These are phyloP conservation scores for Ceyx erithaca DNA, from an alignment of 2,797 vertebrate genomes.

Conservation along the genomic window DNA sequence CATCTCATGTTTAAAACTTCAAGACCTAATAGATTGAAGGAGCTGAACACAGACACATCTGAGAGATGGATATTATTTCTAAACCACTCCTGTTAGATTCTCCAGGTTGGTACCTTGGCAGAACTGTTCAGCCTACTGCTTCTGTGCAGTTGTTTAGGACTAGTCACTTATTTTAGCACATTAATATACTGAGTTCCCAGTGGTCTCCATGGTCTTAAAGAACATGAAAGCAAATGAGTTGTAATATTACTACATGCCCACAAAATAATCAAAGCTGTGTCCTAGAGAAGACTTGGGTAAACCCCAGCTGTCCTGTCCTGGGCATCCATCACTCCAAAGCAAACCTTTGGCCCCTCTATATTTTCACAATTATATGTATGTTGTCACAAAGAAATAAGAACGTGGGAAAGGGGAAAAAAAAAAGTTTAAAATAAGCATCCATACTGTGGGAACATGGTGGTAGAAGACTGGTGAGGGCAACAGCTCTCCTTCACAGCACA, in stretches of 20 bases:
- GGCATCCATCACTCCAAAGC: neutral
- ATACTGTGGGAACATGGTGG: conserved; percentile 47
- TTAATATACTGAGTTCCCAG: neutral
- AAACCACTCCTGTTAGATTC: neutral
- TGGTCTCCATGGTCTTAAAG: neutral
- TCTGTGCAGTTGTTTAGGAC: neutral
- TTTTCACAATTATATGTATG: conserved; percentile 65
- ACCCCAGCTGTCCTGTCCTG: neutral
- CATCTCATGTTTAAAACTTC: neutral
- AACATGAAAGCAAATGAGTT: neutral
- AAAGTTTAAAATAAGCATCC: conserved; percentile 52
- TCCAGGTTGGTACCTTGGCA: neutral
- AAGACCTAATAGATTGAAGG: neutral
- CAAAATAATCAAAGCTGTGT: neutral
- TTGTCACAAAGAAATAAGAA: conserved; percentile 62
- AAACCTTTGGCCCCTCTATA: conserved; percentile 48
- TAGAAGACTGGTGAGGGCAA: neutral
- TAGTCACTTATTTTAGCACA: neutral
- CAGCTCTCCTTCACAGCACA: neutral
- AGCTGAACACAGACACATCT: neutral
- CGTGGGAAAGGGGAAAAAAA: conserved; percentile 42
- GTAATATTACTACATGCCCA: neutral
- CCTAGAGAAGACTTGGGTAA: neutral
- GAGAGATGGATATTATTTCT: neutral
- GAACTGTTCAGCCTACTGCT: neutral